These are phyloP conservation scores for Chiloscyllium punctatum DNA, from an alignment of 2,797 vertebrate genomes.

Conservation along the genomic window DNA sequence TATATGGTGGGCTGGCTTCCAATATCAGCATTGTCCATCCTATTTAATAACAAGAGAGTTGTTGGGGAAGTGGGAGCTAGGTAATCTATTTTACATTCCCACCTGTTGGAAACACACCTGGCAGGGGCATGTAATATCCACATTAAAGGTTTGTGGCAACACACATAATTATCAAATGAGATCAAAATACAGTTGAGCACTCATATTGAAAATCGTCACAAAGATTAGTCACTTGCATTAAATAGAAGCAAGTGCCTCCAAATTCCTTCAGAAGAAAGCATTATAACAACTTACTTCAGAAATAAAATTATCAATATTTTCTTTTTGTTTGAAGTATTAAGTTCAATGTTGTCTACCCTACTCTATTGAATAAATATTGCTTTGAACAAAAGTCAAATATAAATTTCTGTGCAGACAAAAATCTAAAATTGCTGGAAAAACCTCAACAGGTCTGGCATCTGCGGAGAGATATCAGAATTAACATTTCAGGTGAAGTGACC, in stretches of 20 bases:
- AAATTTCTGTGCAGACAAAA: not conserved
- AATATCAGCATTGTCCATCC: no score
- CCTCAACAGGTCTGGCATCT: no score
- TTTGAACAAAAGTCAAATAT: not conserved
- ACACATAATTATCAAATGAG: not conserved
- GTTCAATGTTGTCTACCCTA: not conserved
- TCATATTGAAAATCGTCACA: not conserved
- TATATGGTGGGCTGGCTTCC: no score
- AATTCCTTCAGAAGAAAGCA: not conserved
- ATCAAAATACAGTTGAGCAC: not conserved
- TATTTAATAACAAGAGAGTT: no score
- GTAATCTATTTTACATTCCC: no score
- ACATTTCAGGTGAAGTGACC: no score
- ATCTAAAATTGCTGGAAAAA: no score
- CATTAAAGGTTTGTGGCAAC: not conserved
- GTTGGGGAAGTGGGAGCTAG: no score
- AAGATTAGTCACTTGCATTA: not conserved
- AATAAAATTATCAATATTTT: not conserved
- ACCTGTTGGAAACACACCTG: no score
- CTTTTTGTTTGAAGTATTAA: not conserved
- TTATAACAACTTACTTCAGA: not conserved
- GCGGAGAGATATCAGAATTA: no score
- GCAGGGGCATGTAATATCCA: not conserved
- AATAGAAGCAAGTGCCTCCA: not conserved
- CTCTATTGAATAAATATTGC: not conserved